These are phyloP conservation scores for Gerris lacustris DNA, from an alignment of 2,888 invertebrate species.

Conservation along the genomic window DNA sequence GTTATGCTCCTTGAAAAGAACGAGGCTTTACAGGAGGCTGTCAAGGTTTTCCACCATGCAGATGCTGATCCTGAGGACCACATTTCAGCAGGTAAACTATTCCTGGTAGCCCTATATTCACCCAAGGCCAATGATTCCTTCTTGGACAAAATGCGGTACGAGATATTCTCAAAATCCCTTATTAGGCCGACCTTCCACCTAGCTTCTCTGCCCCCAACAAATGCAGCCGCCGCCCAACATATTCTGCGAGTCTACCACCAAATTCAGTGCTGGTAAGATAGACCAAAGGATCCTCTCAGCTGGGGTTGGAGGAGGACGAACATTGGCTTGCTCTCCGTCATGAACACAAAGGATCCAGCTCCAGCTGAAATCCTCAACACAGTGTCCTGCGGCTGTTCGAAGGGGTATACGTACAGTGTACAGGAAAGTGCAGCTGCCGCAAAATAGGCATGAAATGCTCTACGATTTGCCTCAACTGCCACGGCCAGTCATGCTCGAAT, in stretches of 20 bases:
- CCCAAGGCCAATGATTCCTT: neutral
- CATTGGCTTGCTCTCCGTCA: constrained; percentile 3
- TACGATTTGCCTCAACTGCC: neutral
- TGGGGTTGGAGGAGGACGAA: neutral
- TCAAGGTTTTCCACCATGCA: constrained; percentile 12
- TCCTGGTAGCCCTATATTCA: constrained; percentile 6
- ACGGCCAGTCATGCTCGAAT: too few species aligned
- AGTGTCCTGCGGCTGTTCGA: constrained; percentile 11
- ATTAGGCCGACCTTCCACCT: neutral
- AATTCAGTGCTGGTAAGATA: neutral
- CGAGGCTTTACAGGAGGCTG: neutral
- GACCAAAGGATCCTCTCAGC: too few species aligned
- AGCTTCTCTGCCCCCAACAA: constrained; percentile 2
- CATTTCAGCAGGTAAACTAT: constrained; percentile 2
- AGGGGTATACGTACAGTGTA: too few species aligned
- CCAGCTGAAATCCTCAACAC: constrained; percentile 4
- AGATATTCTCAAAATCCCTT: constrained; percentile 7
- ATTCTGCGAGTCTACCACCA: constrained; percentile 9
- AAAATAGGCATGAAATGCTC: constrained; percentile 7
- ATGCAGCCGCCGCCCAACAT: neutral
- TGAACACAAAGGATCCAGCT: constrained; percentile 6
- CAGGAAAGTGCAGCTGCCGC: neutral
- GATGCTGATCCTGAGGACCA: constrained; percentile 9
- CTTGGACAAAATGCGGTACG: constrained; percentile 3
- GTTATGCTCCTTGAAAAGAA: constrained; percentile 3